These are phyloP conservation scores for Dastarcus helophoroides DNA, from an alignment of 2,888 invertebrate species.

Conservation along the genomic window DNA sequence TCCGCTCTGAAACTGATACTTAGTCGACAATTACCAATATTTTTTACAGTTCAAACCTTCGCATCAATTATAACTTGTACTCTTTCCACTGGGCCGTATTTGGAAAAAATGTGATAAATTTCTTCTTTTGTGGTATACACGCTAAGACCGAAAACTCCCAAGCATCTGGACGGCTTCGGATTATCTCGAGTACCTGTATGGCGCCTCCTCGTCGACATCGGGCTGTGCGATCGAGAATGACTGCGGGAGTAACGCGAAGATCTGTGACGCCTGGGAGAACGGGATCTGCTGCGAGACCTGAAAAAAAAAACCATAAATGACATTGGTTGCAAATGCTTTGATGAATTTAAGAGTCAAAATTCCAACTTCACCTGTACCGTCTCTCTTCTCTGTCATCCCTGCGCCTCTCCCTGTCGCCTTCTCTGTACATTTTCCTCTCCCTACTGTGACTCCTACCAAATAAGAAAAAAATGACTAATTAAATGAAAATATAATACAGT, in stretches of 20 bases:
- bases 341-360: too few relatives aligned
- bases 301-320: too few relatives aligned
- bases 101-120: slow-evolving; percentile 82
- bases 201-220: slow-evolving; percentile 69
- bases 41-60: slow-evolving; percentile 49
- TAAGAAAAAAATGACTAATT: background rate
- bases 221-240: slow-evolving; percentile 61
- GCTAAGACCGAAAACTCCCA: slow-evolving; percentile 92
- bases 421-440: slow-evolving; percentile 33
- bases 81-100: slow-evolving; percentile 85
- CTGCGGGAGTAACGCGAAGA: slow-evolving; percentile 52
- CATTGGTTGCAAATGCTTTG: too few relatives aligned
- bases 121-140: slow-evolving; percentile 87
- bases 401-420: slow-evolving; percentile 30
- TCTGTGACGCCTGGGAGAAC: slow-evolving; percentile 41
- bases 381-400: slow-evolving; percentile 32
- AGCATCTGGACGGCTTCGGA: slow-evolving; percentile 77
- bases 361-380: slow-evolving; percentile 35
- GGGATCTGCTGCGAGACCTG: slow-evolving; percentile 50
- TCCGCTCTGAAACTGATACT: slow-evolving; percentile 53
- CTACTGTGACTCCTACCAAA: slow-evolving; percentile 32
- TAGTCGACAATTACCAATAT: background rate
- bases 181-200: slow-evolving; percentile 75
- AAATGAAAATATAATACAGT: too few relatives aligned
- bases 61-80: slow-evolving; percentile 93